Conservation (phyloP, 2,888 invertebrate species). For the Masnerella sp. region DNA sequence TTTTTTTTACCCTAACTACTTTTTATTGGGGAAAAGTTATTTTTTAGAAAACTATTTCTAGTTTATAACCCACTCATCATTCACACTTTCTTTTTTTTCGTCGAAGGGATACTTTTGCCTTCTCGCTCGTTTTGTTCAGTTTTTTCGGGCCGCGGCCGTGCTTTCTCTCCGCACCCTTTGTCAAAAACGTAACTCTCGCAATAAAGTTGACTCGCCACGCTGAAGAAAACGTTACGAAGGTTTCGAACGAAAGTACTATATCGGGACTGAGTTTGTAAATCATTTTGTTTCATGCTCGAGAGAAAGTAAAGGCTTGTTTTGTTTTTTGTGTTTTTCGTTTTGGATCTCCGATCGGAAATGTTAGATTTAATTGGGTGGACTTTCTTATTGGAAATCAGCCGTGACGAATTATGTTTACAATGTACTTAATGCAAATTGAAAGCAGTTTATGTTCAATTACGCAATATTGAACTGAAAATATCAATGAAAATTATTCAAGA, state of each 20-base stretch:
- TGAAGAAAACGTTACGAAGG: conserved; percentile 61
- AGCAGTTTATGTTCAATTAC: no score
- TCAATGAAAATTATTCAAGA: no score
- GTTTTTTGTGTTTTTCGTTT: no score
- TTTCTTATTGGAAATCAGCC: conserved; percentile 12
- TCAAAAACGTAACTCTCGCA: conserved; percentile 54
- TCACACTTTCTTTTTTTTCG: conserved; percentile 63
- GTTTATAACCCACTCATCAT: conserved; percentile 63
- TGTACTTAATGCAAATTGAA: no score
- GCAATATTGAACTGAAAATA: no score
- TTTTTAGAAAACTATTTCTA: conserved; percentile 37
- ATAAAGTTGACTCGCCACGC: conserved; percentile 67
- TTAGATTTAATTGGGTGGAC: no score
- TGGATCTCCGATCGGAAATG: no score
- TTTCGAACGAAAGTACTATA: conserved; percentile 58
- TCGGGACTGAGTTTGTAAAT: conserved; percentile 67
- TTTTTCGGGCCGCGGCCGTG: conserved; percentile 63
- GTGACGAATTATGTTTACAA: conserved; percentile 18
- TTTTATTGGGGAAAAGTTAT: no score
- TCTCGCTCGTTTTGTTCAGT: conserved; percentile 17
- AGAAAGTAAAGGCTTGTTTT: conserved; percentile 73
- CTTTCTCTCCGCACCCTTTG: conserved; percentile 71
- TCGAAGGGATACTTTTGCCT: conserved; percentile 43
- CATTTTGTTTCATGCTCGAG: conserved; percentile 61
- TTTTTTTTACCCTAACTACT: no score